Evolutionary conservation across 2,113 vertebrate species (phyloP).

Genomic region (Misgurnus anguillicaudatus): DNA sequence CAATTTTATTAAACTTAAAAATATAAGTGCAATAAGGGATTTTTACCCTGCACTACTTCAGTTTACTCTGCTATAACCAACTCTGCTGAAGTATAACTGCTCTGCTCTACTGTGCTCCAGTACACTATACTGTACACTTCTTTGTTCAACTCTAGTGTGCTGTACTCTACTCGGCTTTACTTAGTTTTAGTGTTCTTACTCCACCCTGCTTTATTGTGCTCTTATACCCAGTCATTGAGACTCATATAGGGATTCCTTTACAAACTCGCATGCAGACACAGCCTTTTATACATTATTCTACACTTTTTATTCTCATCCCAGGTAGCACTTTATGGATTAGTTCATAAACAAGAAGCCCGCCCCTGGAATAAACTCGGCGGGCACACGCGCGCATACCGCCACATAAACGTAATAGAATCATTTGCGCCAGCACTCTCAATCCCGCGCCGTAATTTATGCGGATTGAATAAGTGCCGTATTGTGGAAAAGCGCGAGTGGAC

Average conservation of each 20-base stretch:
- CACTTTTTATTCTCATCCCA: slow-evolving; percentile 30
- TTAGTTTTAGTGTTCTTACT: not conserved
- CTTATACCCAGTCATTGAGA: not conserved
- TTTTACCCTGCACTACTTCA: not conserved
- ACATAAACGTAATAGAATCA: slow-evolving; percentile 83
- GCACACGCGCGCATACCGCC: slow-evolving; percentile 70
- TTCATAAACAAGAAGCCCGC: slow-evolving; percentile 47
- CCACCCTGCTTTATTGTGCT: not conserved
- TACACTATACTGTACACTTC: not conserved
- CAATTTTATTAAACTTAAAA: too few relatives aligned
- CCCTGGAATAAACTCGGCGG: slow-evolving; percentile 71
- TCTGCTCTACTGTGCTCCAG: not conserved
- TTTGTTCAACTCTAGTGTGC: not conserved
- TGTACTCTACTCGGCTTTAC: not conserved
- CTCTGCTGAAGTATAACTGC: not conserved
- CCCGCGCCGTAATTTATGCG: slow-evolving; percentile 79
- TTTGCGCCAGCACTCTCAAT: slow-evolving; percentile 77
- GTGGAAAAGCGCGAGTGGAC: slow-evolving; percentile 79
- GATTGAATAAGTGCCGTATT: slow-evolving; percentile 81
- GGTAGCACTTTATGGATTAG: slow-evolving; percentile 54
- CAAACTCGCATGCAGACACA: not conserved
- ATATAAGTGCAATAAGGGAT: too few relatives aligned
- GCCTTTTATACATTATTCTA: slow-evolving; percentile 29
- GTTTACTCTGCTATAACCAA: not conserved
- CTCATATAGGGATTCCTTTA: not conserved